Percentiles rank a stretch among this genome's conserved stretches.
phyloP scores from a whole-genome alignment of 2,888 invertebrate species.

The Hedychridium roseum region DNA sequence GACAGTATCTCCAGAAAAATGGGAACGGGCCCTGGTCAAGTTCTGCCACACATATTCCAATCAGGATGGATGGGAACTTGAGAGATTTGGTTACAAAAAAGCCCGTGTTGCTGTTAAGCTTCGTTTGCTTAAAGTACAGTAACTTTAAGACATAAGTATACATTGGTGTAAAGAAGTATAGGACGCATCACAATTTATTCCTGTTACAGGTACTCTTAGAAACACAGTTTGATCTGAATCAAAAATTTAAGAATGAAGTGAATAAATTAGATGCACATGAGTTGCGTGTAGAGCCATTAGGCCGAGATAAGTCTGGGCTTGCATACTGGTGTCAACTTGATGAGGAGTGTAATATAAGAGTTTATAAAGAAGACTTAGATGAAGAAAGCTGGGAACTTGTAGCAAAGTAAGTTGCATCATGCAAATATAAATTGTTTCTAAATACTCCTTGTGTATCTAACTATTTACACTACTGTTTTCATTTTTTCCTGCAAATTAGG shows the following conservation, averaged over 20 bases:
- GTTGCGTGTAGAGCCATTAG: slow-evolving; percentile 87
- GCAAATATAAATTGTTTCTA: background rate
- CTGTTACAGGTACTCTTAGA: slow-evolving; percentile 82
- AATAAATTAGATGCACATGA: slow-evolving; percentile 81
- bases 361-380: slow-evolving; percentile 95
- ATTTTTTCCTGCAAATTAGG: slow-evolving; percentile 63
- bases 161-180: too few relatives aligned
- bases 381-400: slow-evolving; percentile 96
- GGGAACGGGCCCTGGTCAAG: slow-evolving; percentile 90
- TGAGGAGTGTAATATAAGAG: slow-evolving; percentile 84
- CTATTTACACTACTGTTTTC: too few relatives aligned
- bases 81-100: slow-evolving; percentile 94
- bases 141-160: slow-evolving; percentile 2
- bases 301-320: slow-evolving; percentile 89
- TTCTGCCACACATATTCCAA: slow-evolving; percentile 90
- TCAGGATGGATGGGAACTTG: slow-evolving; percentile 95
- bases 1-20: slow-evolving; percentile 83
- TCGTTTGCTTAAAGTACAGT: slow-evolving; percentile 82
- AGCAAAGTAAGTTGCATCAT: slow-evolving; percentile 72
- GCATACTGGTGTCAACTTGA: slow-evolving; percentile 95
- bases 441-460: slow-evolving; percentile 1
- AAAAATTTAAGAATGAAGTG: slow-evolving; percentile 89
- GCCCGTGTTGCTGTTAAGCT: slow-evolving; percentile 88
- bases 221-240: slow-evolving; percentile 93
- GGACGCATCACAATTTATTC: slow-evolving; percentile 35